A percentile compares a stretch with the other conserved stretches of the same genome.
Conservation (phyloP, 2,113 vertebrate genomes). For the Puffinus mauretanicus region DNA sequence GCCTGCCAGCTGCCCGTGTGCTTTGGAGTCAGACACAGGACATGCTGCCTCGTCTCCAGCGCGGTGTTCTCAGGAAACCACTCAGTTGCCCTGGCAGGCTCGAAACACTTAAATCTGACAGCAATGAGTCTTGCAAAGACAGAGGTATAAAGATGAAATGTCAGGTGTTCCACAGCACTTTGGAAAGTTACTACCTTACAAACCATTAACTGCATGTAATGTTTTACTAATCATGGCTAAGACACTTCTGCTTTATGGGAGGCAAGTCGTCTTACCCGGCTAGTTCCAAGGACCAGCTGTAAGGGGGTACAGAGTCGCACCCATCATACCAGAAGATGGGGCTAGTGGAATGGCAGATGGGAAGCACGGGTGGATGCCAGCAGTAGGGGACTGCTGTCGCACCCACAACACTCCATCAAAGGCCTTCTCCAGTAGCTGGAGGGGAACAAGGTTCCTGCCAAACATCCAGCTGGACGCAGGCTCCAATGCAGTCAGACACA, state of each 20-base stretch:
- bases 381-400: neutral
- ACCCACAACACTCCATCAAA: neutral
- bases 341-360: neutral
- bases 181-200: neutral
- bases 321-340: neutral
- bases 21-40: neutral
- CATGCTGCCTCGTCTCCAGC: neutral
- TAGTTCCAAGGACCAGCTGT: neutral
- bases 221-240: neutral
- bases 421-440: neutral
- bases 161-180: neutral
- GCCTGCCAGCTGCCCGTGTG: neutral
- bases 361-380: neutral
- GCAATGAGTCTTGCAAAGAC: neutral
- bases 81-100: neutral
- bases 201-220: neutral
- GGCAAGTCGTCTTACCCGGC: neutral
- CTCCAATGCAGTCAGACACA: neutral
- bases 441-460: neutral
- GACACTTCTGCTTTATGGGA: neutral
- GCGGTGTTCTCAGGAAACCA: accelerated
- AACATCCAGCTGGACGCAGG: neutral
- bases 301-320: neutral
- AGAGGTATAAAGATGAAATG: neutral
- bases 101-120: neutral